Percentiles rank a stretch among this genome's conserved stretches.
phyloP scores from a whole-genome alignment of 2,113 vertebrate genomes.

The Alces alces region DNA sequence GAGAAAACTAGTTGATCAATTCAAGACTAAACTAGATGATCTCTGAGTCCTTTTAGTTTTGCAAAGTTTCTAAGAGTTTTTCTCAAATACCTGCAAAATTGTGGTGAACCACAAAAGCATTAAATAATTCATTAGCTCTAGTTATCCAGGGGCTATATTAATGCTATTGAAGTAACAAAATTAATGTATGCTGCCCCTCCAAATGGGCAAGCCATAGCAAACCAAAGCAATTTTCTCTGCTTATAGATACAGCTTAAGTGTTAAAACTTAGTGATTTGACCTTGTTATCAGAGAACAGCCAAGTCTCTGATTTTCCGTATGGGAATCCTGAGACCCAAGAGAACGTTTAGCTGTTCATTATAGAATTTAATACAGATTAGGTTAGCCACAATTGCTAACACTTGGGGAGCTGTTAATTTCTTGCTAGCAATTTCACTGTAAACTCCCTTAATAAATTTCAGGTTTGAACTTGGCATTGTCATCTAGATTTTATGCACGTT shows the following conservation, averaged over 20 bases:
- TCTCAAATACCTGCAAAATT: constrained; percentile 34
- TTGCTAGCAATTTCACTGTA: constrained; percentile 62
- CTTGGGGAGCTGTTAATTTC: constrained; percentile 65
- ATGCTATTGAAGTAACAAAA: constrained; percentile 17
- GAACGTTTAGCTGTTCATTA: constrained; percentile 17
- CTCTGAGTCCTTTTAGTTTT: neutral
- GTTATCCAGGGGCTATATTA: constrained; percentile 11
- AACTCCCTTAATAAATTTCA: constrained; percentile 58
- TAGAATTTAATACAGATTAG: constrained; percentile 61
- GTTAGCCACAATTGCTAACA: constrained; percentile 73
- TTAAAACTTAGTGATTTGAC: constrained; percentile 44
- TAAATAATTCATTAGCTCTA: constrained; percentile 22
- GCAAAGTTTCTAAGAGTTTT: neutral
- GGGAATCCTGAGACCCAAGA: constrained; percentile 36
- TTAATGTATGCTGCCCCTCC: neutral
- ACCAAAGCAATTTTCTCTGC: neutral
- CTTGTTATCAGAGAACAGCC: constrained; percentile 28
- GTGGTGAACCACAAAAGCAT: constrained; percentile 15
- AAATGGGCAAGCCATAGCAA: constrained; percentile 13
- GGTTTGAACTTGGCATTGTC: constrained; percentile 58
- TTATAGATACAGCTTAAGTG: constrained; percentile 13
- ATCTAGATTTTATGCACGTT: constrained; percentile 46
- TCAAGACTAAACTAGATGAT: neutral
- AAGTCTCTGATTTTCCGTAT: constrained; percentile 43
- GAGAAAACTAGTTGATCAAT: neutral